These are phyloP conservation scores for Heterohyrax brucei DNA, from an alignment of 2,797 vertebrate genomes.

Conservation along the genomic window DNA sequence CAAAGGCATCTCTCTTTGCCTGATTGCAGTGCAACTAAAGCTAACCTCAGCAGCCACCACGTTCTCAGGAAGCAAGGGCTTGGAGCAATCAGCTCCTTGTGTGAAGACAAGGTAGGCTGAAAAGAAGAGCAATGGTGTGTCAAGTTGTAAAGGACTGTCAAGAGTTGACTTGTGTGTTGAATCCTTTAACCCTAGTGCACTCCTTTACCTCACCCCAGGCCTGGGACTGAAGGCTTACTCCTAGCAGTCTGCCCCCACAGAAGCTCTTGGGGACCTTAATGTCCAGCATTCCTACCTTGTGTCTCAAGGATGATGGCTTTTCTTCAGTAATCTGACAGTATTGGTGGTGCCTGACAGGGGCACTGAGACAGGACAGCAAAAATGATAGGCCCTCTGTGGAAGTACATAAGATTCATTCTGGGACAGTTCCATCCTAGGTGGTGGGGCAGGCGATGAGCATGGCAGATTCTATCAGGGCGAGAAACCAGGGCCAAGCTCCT, in stretches of 20 bases:
- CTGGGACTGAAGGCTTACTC: background rate
- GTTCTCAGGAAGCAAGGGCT: slow-evolving; percentile 25
- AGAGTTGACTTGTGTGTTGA: background rate
- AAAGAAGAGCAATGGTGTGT: slow-evolving; percentile 20
- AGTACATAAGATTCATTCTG: background rate
- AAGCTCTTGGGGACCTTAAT: background rate
- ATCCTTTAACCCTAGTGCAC: background rate
- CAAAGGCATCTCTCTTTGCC: slow-evolving; percentile 59
- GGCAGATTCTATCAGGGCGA: background rate
- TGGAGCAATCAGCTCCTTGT: slow-evolving; percentile 51
- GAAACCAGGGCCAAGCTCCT: background rate
- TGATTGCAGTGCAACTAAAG: background rate
- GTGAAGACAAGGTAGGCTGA: background rate
- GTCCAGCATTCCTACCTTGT: background rate
- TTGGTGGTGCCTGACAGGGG: background rate
- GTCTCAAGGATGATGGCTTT: background rate
- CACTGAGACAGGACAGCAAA: background rate
- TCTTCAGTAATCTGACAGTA: background rate
- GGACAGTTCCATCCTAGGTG: background rate
- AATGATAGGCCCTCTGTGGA: background rate
- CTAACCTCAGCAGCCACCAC: slow-evolving; percentile 16
- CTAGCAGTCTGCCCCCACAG: background rate
- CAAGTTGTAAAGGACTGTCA: slow-evolving; percentile 61
- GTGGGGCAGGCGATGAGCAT: background rate
- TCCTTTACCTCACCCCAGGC: background rate